phyloP scores from a whole-genome alignment of 1,140 invertebrate genomes.

The Aphis craccivora region DNA sequence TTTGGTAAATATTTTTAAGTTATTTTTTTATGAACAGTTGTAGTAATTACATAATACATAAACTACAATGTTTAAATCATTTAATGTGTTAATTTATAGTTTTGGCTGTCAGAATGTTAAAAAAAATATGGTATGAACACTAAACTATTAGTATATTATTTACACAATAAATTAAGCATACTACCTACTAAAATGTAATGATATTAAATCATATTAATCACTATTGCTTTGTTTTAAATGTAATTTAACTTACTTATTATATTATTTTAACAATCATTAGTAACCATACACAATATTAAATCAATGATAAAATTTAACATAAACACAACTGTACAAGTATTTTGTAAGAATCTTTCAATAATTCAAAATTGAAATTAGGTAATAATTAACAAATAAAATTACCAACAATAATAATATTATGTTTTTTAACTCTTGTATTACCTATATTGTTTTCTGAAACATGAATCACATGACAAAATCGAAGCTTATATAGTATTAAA shows the following conservation, averaged over 20 bases:
- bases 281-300: too few species aligned
- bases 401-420: too few species aligned
- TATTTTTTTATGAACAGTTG: not conserved
- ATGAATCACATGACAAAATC: too few species aligned
- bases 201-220: not conserved
- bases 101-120: not conserved
- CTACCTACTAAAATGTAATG: not conserved
- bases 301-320: too few species aligned
- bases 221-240: not conserved
- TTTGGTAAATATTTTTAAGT: not conserved
- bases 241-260: not conserved
- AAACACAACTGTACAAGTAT: too few species aligned
- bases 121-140: not conserved
- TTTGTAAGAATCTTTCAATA: too few species aligned
- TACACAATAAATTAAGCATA: too few species aligned
- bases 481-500: too few species aligned
- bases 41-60: not conserved
- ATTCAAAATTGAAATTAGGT: too few species aligned
- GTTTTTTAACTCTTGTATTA: too few species aligned
- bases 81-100: not conserved
- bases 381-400: too few species aligned
- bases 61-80: not conserved
- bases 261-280: not conserved
- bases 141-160: not conserved
- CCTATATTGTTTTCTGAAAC: too few species aligned